Conservation (phyloP, 2,113 vertebrate genomes). For the Mustela nigripes region DNA sequence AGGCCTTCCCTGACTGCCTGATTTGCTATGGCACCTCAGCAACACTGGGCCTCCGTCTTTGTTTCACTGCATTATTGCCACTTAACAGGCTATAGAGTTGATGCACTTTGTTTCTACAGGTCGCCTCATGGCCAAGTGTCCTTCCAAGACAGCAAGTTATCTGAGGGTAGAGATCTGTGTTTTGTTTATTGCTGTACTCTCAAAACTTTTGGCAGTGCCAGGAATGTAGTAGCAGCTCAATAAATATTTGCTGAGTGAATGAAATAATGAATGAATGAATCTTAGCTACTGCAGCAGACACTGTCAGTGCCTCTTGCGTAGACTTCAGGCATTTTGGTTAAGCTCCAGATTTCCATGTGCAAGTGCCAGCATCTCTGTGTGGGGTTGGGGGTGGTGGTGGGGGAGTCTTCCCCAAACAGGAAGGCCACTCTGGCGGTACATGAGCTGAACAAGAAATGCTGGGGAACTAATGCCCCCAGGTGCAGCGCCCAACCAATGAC, state of each 20-base stretch:
- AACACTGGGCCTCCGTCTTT: neutral
- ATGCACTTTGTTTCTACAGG: slow-evolving; percentile 40
- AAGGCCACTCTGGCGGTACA: slow-evolving; percentile 69
- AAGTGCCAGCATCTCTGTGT: slow-evolving; percentile 68
- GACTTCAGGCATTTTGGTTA: slow-evolving; percentile 69
- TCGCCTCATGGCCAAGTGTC: slow-evolving; percentile 35
- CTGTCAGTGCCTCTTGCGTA: neutral
- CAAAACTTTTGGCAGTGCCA: neutral
- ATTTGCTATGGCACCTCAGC: neutral
- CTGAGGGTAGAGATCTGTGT: neutral
- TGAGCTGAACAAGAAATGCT: slow-evolving; percentile 18
- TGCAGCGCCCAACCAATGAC: neutral
- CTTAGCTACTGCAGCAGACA: slow-evolving; percentile 63
- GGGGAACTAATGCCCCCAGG: neutral
- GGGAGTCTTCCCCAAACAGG: slow-evolving; percentile 64
- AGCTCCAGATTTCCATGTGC: slow-evolving; percentile 70
- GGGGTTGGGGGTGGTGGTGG: neutral
- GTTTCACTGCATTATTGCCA: neutral
- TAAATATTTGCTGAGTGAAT: neutral
- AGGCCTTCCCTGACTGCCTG: neutral
- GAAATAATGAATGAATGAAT: neutral
- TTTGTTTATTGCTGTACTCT: slow-evolving; percentile 48
- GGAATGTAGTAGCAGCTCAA: neutral
- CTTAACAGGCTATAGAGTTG: neutral
- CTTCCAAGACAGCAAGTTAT: neutral